Conservation (phyloP, 1,140 invertebrate species). For the Mesaphorura yosii region DNA sequence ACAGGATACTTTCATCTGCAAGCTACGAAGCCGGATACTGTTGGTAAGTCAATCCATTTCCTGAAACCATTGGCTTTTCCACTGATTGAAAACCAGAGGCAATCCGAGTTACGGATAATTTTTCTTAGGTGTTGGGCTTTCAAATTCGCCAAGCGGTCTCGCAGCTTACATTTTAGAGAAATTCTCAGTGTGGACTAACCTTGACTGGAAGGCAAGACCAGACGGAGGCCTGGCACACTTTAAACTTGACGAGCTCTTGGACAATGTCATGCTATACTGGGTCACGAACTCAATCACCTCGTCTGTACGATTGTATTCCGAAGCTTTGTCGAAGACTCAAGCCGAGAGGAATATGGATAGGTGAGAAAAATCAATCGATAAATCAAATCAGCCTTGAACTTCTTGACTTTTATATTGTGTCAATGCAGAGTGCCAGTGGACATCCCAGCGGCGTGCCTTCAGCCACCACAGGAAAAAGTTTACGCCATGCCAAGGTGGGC, state of each 20-base stretch:
- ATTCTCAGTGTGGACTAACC: constrained; percentile 43
- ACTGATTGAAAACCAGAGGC: no score
- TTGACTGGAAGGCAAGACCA: constrained; percentile 18
- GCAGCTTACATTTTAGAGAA: constrained; percentile 48
- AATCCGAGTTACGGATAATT: no score
- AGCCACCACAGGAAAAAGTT: background rate
- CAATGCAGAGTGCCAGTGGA: constrained; percentile 5
- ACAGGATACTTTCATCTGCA: constrained; percentile 55
- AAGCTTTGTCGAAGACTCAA: constrained; percentile 35
- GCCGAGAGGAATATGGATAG: background rate
- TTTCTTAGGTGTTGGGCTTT: constrained; percentile 9
- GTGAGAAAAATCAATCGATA: background rate
- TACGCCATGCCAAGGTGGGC: background rate
- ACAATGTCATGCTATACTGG: constrained; percentile 47
- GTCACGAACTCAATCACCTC: constrained; percentile 37
- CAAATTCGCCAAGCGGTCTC: constrained; percentile 38
- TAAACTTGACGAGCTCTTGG: constrained; percentile 43
- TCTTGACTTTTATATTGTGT: background rate
- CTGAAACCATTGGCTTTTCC: no score
- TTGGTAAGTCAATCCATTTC: no score
- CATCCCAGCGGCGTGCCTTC: constrained; percentile 1
- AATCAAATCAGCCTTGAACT: background rate
- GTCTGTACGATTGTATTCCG: constrained; percentile 40
- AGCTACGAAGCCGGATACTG: constrained; percentile 6
- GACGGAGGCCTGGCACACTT: constrained; percentile 43